Evolutionary conservation across 2,888 invertebrate species (phyloP).

Genomic region (Galerucella calmariensis): DNA sequence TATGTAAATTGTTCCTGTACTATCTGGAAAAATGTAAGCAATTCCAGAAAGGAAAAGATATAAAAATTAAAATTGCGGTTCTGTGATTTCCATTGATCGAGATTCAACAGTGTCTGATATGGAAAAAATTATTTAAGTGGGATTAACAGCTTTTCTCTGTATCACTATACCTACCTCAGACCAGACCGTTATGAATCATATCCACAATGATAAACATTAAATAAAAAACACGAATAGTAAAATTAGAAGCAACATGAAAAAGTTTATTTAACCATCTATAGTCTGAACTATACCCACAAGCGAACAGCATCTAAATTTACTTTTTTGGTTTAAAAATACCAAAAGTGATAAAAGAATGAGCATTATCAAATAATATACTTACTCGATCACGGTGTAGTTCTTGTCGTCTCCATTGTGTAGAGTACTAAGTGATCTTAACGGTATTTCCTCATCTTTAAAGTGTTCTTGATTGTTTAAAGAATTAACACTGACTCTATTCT

Average conservation of each 20-base stretch:
- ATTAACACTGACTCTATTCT: slow-evolving; percentile 60
- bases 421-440: slow-evolving; percentile 75
- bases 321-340: neutral
- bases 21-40: neutral
- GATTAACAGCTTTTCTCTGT: too few relatives aligned
- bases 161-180: too few relatives aligned
- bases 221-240: neutral
- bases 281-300: neutral
- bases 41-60: neutral
- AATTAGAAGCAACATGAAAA: neutral
- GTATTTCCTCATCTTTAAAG: slow-evolving; percentile 76
- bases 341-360: slow-evolving; percentile 4
- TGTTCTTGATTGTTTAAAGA: slow-evolving; percentile 60
- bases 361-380: slow-evolving; percentile 61
- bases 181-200: neutral
- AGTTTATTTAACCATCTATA: too few relatives aligned
- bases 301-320: neutral
- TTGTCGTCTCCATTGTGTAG: slow-evolving; percentile 77
- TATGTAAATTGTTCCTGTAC: neutral
- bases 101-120: neutral
- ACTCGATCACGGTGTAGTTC: slow-evolving; percentile 79
- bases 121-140: neutral
- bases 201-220: neutral
- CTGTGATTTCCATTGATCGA: neutral
- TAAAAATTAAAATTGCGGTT: neutral